phyloP scores from a whole-genome alignment of 2,888 invertebrate genomes.

The Congeria kusceri region DNA sequence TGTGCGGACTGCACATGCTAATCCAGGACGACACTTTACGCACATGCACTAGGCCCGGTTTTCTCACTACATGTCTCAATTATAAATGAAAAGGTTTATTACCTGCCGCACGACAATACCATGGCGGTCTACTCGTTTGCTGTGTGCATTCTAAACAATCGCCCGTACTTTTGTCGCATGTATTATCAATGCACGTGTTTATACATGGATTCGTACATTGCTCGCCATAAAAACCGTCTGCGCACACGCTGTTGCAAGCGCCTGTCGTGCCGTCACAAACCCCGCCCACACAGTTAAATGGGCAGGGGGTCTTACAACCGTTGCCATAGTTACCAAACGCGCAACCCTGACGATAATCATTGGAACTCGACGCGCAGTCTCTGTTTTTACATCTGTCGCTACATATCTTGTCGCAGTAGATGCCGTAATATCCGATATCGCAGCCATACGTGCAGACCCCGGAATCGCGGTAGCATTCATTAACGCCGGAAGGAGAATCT shows the following conservation, averaged over 20 bases:
- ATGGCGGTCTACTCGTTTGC: conserved; percentile 27
- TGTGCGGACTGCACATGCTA: too few species aligned
- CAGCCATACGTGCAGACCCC: conserved; percentile 54
- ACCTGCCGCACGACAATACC: conserved; percentile 55
- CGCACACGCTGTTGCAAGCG: conserved; percentile 33
- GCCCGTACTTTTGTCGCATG: conserved; percentile 44
- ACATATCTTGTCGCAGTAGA: conserved; percentile 39
- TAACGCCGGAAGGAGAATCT: conserved; percentile 31
- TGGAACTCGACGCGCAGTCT: conserved; percentile 37
- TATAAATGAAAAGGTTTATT: conserved; percentile 1
- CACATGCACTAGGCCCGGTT: too few species aligned
- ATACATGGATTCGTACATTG: conserved; percentile 36
- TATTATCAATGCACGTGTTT: conserved; percentile 49
- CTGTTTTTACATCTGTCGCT: conserved; percentile 44
- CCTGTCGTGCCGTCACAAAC: conserved; percentile 40
- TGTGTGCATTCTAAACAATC: conserved; percentile 48
- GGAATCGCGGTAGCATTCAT: conserved; percentile 35
- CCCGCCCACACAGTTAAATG: conserved; percentile 39
- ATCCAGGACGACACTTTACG: too few species aligned
- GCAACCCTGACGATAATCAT: conserved; percentile 52
- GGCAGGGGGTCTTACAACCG: conserved; percentile 39
- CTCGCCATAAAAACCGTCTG: conserved; percentile 28
- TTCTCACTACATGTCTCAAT: too few species aligned
- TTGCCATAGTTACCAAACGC: conserved; percentile 49
- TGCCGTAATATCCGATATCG: conserved; percentile 46